Conservation (phyloP, 2,888 invertebrate species). For the Calameuta pallipes region DNA sequence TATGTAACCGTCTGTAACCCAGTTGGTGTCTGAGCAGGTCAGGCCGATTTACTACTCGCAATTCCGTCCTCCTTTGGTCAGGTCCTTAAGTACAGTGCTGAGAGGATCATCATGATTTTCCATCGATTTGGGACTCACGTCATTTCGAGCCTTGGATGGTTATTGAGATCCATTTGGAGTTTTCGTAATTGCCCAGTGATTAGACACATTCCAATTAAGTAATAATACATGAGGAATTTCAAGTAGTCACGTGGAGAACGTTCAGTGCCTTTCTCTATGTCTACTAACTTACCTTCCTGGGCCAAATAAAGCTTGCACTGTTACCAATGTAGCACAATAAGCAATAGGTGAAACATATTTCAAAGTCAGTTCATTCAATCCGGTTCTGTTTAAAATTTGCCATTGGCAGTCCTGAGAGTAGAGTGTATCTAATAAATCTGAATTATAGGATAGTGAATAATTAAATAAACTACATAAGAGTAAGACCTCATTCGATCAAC, state of each 20-base stretch:
- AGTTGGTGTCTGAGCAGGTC: background rate
- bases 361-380: background rate
- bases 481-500: background rate
- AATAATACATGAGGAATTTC: background rate
- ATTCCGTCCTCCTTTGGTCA: background rate
- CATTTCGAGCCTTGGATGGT: background rate
- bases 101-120: background rate
- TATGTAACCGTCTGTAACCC: background rate
- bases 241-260: background rate
- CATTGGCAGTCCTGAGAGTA: background rate
- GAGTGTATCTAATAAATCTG: background rate
- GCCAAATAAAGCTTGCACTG: background rate
- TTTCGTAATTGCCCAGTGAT: background rate
- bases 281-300: background rate
- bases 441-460: no score
- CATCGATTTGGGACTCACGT: background rate
- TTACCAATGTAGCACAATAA: background rate
- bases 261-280: background rate
- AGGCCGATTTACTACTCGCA: background rate
- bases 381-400: background rate
- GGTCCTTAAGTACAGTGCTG: background rate
- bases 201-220: background rate
- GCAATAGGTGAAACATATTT: background rate
- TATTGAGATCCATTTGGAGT: background rate
- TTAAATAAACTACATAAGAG: background rate